These are phyloP conservation scores for Neotoma lepida DNA, from an alignment of 2,113 vertebrate genomes.

Conservation along the genomic window DNA sequence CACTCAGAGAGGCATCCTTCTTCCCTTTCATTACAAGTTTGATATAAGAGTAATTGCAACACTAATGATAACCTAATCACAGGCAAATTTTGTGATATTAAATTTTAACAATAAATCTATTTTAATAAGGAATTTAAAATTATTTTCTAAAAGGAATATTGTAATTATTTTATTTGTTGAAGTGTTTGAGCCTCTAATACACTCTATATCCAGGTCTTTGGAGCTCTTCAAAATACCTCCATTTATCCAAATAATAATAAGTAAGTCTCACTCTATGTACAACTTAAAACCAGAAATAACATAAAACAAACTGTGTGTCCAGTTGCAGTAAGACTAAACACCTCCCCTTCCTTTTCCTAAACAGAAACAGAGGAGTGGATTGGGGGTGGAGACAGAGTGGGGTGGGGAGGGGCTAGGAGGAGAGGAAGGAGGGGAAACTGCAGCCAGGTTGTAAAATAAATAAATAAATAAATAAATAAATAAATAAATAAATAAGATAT, in stretches of 20 bases:
- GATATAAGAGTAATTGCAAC: not conserved
- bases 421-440: not conserved
- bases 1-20: not conserved
- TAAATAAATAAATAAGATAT: slow-evolving; percentile 62
- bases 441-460: not conserved
- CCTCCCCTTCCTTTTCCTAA: not conserved
- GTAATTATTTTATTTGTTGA: not conserved
- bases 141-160: not conserved
- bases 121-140: slow-evolving; percentile 2
- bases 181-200: not conserved
- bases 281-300: not conserved
- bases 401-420: not conserved
- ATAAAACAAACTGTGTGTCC: slow-evolving; percentile 62
- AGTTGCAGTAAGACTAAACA: not conserved
- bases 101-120: not conserved
- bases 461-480: too few relatives aligned
- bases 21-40: slow-evolving; percentile 58
- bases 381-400: not conserved
- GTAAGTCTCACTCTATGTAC: not conserved
- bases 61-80: not conserved
- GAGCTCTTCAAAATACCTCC: slow-evolving; percentile 66
- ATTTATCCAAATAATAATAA: not conserved
- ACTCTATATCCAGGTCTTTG: slow-evolving; percentile 70
- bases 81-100: not conserved
- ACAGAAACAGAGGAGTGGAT: not conserved